Percentiles rank a stretch among this genome's conserved stretches.
Evolutionary conservation across 2,888 invertebrate genomes (phyloP).

Genomic region (Phyllotreta cruciferae): DNA sequence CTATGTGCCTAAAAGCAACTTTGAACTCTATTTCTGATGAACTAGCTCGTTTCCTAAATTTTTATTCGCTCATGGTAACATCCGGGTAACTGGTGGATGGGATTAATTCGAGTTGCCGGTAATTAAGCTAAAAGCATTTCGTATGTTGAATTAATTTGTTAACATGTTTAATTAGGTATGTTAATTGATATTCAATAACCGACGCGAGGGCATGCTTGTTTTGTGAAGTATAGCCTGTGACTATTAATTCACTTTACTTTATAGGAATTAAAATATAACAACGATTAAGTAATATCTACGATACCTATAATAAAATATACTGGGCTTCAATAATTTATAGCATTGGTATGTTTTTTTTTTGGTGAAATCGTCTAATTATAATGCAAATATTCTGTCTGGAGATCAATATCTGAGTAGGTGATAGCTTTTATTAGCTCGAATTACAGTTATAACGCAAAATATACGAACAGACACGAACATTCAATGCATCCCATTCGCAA

Average conservation of each 20-base stretch:
- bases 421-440: background rate
- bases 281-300: background rate
- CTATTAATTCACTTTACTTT: background rate
- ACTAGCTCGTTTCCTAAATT: slow-evolving; percentile 1
- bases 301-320: background rate
- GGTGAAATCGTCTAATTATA: background rate
- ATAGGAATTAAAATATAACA: background rate
- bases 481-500: slow-evolving; percentile 3
- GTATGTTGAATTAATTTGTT: slow-evolving; percentile 20
- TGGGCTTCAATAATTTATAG: no score
- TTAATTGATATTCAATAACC: slow-evolving; percentile 12
- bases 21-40: no score
- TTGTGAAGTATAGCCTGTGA: slow-evolving; percentile 1
- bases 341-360: background rate
- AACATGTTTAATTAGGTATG: slow-evolving; percentile 25
- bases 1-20: no score
- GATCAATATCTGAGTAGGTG: background rate
- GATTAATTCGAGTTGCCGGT: slow-evolving; percentile 16
- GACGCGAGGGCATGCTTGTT: slow-evolving; percentile 1
- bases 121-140: slow-evolving; percentile 24
- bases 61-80: slow-evolving; percentile 17
- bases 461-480: background rate
- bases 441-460: slow-evolving; percentile 6
- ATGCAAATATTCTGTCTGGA: background rate
- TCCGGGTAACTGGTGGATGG: slow-evolving; percentile 25